Evolutionary conservation across 2,888 invertebrate genomes (phyloP).

Genomic region (Tinea trinotella): DNA sequence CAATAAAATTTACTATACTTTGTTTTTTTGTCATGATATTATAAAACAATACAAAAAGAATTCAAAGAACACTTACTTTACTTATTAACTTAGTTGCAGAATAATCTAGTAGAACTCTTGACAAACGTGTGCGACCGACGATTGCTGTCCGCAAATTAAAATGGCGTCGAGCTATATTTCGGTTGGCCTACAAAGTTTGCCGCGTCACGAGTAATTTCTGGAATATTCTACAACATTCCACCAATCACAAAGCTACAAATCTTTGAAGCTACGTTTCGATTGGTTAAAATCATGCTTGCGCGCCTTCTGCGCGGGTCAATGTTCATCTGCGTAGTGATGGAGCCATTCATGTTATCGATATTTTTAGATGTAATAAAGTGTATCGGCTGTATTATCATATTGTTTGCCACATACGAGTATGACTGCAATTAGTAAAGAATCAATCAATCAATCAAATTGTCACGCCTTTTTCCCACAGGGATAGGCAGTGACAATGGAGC

Average conservation of each 20-base stretch:
- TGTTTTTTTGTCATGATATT: too few relatives aligned
- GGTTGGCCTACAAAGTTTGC: constrained; percentile 39
- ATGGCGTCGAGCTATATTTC: constrained; percentile 41
- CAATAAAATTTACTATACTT: too few relatives aligned
- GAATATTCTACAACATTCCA: constrained; percentile 47
- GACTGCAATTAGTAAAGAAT: too few relatives aligned
- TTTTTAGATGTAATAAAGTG: background rate
- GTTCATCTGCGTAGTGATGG: background rate
- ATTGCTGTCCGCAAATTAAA: constrained; percentile 59
- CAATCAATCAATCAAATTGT: too few relatives aligned
- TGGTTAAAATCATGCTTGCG: background rate
- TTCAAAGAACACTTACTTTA: background rate
- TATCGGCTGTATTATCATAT: too few relatives aligned
- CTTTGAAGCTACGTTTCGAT: background rate
- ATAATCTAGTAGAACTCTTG: constrained; percentile 52
- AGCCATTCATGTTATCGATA: background rate
- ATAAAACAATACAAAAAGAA: background rate
- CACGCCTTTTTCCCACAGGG: too few relatives aligned
- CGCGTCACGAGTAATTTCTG: constrained; percentile 58
- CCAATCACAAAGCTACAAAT: constrained; percentile 38
- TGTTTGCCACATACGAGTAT: too few relatives aligned
- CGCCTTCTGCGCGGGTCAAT: background rate
- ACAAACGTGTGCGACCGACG: constrained; percentile 67
- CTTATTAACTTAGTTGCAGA: constrained; percentile 37
- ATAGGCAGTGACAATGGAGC: too few relatives aligned